Evolutionary conservation across 2,113 vertebrate genomes (phyloP), one percentile per base, ranked within the genome.

Genomic region (Laterallus jamaicensis): DNA sequence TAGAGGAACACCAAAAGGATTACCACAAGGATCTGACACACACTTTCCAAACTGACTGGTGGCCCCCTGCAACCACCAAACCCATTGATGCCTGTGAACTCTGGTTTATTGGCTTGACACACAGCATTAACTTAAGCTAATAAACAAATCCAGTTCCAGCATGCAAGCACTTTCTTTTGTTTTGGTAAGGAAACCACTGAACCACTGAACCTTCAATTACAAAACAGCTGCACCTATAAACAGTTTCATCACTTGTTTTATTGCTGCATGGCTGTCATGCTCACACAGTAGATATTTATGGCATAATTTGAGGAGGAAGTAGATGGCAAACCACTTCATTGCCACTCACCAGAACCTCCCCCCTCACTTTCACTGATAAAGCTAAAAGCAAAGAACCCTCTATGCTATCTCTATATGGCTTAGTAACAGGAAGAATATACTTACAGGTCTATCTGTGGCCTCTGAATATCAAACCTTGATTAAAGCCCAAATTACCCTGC

Each of bases 201-300:
- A 76, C 12, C 31, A 69, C 67, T 59, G 74, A 89, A 54, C 29
- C 47, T 73, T 76, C 81, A 89, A 69, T 62, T 29, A 84, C 77
- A 93, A 82, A 92, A 25, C 76, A 93, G 63, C 64, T 81, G 60
- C 64, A 69, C 12, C 77, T 85, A 67, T 54, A 62, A 87, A 92
- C 15, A 69, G 66, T 58, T 89, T 66, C 44, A 69, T 90, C 74
- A 54, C 59, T 91, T 86, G 44, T 78, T 96, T 94, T 92, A 93
- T 17, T 87, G 91, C 78, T 44, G 8, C 50, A 85, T 55, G 66
- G 76, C 67, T 14, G 5, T 9, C 82, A 63, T 25, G 31, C 58
- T 92, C 76, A 78, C 69, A 40, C 12, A 56, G 62, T 1, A 82
- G 44, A 62, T 9, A 40, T 95, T 96, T 84, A 92, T 24, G 83